These are phyloP conservation scores for Alcis repandata DNA, from an alignment of 2,888 invertebrate species.

Conservation along the genomic window DNA sequence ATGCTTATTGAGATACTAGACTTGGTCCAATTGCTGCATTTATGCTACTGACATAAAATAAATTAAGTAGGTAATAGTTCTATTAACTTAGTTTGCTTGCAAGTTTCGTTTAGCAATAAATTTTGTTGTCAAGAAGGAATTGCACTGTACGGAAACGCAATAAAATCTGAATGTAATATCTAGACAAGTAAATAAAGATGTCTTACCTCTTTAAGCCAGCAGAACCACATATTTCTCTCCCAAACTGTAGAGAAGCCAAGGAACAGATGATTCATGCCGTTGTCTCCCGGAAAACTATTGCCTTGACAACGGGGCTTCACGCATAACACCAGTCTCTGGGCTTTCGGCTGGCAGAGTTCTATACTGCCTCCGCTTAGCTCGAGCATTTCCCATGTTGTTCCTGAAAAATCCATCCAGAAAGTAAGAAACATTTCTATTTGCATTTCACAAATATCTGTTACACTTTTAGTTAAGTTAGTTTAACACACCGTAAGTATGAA, in stretches of 20 bases:
- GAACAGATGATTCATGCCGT: constrained; percentile 84
- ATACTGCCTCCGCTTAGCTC: constrained; percentile 79
- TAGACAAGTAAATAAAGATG: neutral
- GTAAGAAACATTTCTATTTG: constrained; percentile 8
- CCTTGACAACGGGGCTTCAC: constrained; percentile 77
- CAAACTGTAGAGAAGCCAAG: constrained; percentile 89
- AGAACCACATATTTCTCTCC: constrained; percentile 89
- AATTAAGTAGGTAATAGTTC: too few species aligned
- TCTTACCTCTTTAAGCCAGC: constrained; percentile 88
- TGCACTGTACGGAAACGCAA: too few species aligned
- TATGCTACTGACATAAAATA: constrained; percentile 24
- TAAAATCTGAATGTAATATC: too few species aligned
- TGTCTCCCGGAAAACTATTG: constrained; percentile 66
- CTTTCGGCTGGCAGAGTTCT: constrained; percentile 78
- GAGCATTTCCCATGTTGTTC: constrained; percentile 73
- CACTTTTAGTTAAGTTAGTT: neutral
- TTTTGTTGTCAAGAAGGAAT: neutral
- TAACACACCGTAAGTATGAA: constrained; percentile 84
- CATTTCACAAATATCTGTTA: neutral
- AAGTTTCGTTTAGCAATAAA: neutral
- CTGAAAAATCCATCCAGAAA: constrained; percentile 56
- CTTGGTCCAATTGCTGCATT: constrained; percentile 56
- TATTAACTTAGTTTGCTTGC: too few species aligned
- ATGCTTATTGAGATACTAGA: constrained; percentile 45
- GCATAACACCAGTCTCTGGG: constrained; percentile 77